Base-by-base conservation (phyloP, 2,888 invertebrate species). In the Eudemis profundana region DNA sequence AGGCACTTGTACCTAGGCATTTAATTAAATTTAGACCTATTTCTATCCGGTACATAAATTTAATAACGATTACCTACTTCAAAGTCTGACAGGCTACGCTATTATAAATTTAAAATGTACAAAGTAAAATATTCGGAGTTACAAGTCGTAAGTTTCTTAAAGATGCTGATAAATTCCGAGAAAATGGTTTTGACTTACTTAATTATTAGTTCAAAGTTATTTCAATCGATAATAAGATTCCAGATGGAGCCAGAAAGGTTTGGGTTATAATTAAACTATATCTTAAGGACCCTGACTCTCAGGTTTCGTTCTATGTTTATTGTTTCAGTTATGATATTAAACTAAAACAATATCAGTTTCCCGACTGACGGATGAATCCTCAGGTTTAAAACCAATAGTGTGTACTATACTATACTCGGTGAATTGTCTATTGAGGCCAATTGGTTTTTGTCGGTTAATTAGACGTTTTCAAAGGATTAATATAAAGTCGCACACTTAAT, bases 81-180 rank as follows among this genome's bases (percentile, higher is more conserved):
- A 17, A 27, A 60, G 27, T 27, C n/a, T 49, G 12, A 15, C 15
- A 40, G 44, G n/a, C 19, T 14, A 4, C 14, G 29, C 19, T 50
- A 60, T 33, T 59, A 49, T 1, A 17, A 60, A 38, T 60, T 61
- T 23, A 53, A 53, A 23, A 44, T 47, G 36, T 23, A 14, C 42
- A 12, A 53, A 61, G 51, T 53, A 23, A 19, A 61, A 46, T 61
- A 61, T 51, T 44, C 44, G 19, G 19, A 36, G 21, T 42, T 27
- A n/a, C 23, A 15, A 21, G 17, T 15, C 10, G 27, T 40, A n/a
- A 60, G 38, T 60, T 60, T 60, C 15, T n/a, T 17, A 2, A n/a
- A 27, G 17, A 27, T 49, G 27, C 17, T 40, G n/a, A 40, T 40
- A 29, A 40, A 40, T 19, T 60, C 38, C n/a, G 21, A 27, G n/a